These are phyloP conservation scores for Capreolus pygargus DNA, from an alignment of 2,113 vertebrate species.

Conservation along the genomic window DNA sequence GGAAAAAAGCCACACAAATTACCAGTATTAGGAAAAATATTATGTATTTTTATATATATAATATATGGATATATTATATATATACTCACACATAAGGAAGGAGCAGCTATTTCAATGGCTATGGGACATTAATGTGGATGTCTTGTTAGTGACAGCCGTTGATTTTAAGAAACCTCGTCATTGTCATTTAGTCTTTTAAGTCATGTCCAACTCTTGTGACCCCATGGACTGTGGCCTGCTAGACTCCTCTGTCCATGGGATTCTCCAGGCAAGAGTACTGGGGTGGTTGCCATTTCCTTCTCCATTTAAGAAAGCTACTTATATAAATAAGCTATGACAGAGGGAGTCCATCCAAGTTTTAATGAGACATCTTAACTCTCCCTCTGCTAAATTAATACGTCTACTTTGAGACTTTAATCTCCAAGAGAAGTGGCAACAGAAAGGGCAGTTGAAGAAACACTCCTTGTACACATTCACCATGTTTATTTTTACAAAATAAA, in stretches of 20 bases:
- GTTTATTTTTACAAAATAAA: not conserved
- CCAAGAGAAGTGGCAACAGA: not conserved
- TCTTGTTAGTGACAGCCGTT: not conserved
- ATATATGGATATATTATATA: not conserved
- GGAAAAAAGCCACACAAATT: not conserved
- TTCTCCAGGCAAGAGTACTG: not conserved
- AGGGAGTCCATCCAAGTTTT: not conserved
- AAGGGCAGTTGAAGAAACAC: not conserved
- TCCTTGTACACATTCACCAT: not conserved
- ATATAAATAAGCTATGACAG: not conserved
- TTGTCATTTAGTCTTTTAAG: not conserved
- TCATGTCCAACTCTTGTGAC: not conserved
- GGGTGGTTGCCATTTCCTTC: not conserved
- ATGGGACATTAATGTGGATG: not conserved
- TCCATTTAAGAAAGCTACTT: not conserved
- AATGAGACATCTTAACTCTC: not conserved
- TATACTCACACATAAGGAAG: not conserved
- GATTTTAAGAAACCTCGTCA: not conserved
- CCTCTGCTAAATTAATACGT: not conserved
- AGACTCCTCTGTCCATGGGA: not conserved
- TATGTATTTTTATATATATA: not conserved
- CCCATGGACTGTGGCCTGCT: not conserved
- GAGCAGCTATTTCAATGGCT: not conserved
- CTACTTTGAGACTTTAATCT: not conserved
- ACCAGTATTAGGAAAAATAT: not conserved